These are phyloP conservation scores for Ophiothrix spiculata DNA, from an alignment of 35 echinoderm and acorn worm genomes.

Conservation along the genomic window DNA sequence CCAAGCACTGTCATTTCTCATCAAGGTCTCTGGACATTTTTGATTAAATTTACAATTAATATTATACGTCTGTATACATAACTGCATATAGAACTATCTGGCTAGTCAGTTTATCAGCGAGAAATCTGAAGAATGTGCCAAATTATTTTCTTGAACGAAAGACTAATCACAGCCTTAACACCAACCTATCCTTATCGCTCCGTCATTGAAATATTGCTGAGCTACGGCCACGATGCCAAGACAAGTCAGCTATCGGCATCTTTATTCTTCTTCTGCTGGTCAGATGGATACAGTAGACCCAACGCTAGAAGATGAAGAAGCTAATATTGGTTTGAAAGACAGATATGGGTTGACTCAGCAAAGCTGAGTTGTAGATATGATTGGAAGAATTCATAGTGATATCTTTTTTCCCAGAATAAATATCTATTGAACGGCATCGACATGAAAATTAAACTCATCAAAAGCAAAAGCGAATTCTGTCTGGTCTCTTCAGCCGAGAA, in stretches of 20 bases:
- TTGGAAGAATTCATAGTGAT: slow-evolving; percentile 48
- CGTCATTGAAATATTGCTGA: background rate
- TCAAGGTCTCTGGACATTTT: background rate
- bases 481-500: slow-evolving; percentile 11
- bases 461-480: slow-evolving; percentile 23
- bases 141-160: slow-evolving; percentile 53
- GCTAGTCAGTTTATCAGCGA: slow-evolving; percentile 21
- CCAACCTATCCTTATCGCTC: slow-evolving; percentile 55
- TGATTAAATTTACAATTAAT: too few relatives aligned
- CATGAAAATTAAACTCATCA: slow-evolving; percentile 24
- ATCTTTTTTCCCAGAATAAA: background rate
- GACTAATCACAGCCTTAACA: slow-evolving; percentile 20
- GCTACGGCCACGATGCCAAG: slow-evolving; percentile 33
- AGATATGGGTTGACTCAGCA: background rate
- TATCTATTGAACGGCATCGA: too few relatives aligned
- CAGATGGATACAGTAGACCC: slow-evolving; percentile 13
- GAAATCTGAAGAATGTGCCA: slow-evolving; percentile 41
- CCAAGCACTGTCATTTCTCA: too few relatives aligned
- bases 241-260: slow-evolving; percentile 32
- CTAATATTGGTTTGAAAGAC: slow-evolving; percentile 47
- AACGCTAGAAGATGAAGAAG: background rate
- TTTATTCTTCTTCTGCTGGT: background rate
- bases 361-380: slow-evolving; percentile 19
- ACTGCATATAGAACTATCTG: background rate
- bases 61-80: too few relatives aligned